These are phyloP conservation scores for Excalfactoria chinensis DNA, from an alignment of 2,113 vertebrate genomes.

Conservation along the genomic window DNA sequence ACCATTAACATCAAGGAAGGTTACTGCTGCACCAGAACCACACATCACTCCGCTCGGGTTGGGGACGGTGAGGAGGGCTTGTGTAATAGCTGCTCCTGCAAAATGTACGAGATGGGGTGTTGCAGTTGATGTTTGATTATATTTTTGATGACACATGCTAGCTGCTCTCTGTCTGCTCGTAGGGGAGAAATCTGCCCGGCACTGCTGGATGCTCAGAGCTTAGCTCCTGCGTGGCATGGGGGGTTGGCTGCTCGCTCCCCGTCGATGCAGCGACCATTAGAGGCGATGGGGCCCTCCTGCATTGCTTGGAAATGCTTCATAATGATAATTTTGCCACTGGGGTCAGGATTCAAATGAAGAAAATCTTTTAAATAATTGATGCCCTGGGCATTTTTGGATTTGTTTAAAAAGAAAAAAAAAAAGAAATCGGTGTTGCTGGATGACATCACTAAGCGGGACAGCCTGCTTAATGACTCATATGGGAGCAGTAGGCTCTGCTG, in stretches of 20 bases:
- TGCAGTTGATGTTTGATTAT: constrained; percentile 60
- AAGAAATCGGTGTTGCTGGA: background rate
- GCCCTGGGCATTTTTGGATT: background rate
- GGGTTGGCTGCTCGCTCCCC: constrained; percentile 30
- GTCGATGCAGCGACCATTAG: constrained; percentile 1
- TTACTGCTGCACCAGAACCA: background rate
- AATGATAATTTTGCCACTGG: constrained; percentile 35
- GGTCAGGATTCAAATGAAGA: constrained; percentile 59
- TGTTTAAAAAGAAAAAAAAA: background rate
- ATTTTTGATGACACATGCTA: constrained; percentile 66
- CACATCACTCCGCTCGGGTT: background rate
- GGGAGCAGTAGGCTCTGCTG: constrained; percentile 62
- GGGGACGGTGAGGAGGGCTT: background rate
- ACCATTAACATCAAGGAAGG: background rate
- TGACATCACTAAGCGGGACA: constrained; percentile 58
- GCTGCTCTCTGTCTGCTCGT: constrained; percentile 57
- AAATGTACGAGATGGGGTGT: constrained; percentile 31
- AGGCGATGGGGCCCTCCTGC: constrained; percentile 18
- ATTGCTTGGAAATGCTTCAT: constrained; percentile 28
- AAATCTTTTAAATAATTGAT: constrained; percentile 57
- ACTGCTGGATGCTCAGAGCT: constrained; percentile 34
- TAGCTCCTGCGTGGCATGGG: constrained; percentile 44
- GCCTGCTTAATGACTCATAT: constrained; percentile 69
- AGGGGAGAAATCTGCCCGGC: background rate
- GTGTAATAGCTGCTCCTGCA: constrained; percentile 30